Evolutionary conservation across 2,113 vertebrate genomes (phyloP).

Genomic region (Anoplopoma fimbria): DNA sequence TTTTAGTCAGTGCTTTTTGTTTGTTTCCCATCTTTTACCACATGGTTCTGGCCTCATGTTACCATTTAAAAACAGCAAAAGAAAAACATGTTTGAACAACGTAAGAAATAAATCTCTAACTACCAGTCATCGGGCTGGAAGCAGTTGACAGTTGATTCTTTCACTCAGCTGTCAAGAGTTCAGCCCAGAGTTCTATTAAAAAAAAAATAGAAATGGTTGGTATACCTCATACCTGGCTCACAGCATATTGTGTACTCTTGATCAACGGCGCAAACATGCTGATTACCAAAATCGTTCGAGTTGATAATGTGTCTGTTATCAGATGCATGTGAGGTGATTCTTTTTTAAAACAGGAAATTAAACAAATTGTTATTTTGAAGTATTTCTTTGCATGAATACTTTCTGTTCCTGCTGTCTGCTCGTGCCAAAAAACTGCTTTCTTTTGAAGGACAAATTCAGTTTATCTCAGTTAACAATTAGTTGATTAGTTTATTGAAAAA

Average conservation of each 20-base stretch:
- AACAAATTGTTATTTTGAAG: background rate
- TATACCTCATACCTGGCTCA: constrained; percentile 41
- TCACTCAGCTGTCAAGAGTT: constrained; percentile 48
- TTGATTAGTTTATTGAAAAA: background rate
- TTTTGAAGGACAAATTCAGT: background rate
- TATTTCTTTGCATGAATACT: background rate
- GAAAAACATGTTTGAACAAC: too few species aligned
- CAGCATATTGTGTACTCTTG: constrained; percentile 23
- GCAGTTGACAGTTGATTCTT: constrained; percentile 16
- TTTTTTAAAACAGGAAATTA: background rate
- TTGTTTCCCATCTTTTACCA: background rate
- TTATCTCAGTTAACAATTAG: background rate
- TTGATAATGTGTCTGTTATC: background rate
- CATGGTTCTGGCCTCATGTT: background rate
- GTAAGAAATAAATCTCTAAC: too few species aligned
- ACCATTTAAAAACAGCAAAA: background rate
- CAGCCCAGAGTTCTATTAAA: constrained; percentile 38
- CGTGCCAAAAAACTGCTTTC: background rate
- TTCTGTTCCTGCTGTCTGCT: too few species aligned
- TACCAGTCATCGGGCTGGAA: too few species aligned
- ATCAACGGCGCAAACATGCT: constrained; percentile 17
- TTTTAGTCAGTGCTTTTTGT: background rate
- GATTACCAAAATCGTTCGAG: constrained; percentile 22
- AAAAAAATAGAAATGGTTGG: background rate
- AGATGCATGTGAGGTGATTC: background rate